These are phyloP conservation scores for Rhinoderma darwinii DNA, from an alignment of 2,113 vertebrate genomes.

Conservation along the genomic window DNA sequence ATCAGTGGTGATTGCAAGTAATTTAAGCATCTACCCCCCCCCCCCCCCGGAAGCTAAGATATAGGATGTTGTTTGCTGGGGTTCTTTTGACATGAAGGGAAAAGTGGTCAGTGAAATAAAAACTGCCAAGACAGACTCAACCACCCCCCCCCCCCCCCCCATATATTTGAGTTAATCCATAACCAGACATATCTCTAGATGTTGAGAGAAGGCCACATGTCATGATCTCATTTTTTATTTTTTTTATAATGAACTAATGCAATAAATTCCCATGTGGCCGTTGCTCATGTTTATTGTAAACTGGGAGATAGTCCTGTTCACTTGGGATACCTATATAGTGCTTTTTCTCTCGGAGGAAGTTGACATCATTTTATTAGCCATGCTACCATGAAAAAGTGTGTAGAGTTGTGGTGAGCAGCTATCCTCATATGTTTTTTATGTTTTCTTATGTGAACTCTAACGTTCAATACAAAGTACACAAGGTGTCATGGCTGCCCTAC, in stretches of 20 bases:
- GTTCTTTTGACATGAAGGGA: not conserved
- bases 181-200: not conserved
- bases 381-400: not conserved
- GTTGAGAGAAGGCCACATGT: not conserved
- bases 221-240: constrained; percentile 34
- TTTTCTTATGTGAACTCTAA: not conserved
- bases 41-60: not conserved
- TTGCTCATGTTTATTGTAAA: constrained; percentile 11
- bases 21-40: not conserved
- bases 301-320: not conserved
- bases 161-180: not conserved
- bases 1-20: not conserved
- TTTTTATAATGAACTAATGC: constrained; percentile 2
- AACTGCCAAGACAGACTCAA: not conserved
- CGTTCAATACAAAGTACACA: not conserved
- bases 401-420: not conserved
- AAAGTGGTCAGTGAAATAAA: not conserved
- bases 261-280: not conserved
- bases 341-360: not conserved
- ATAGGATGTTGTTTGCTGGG: not conserved
- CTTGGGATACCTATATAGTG: not conserved
- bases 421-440: not conserved
- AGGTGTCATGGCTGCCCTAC: not conserved
- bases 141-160: not conserved
- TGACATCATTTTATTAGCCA: not conserved